Conservation (phyloP, 1,140 invertebrate genomes). For the Ostrea denselamellosa region DNA sequence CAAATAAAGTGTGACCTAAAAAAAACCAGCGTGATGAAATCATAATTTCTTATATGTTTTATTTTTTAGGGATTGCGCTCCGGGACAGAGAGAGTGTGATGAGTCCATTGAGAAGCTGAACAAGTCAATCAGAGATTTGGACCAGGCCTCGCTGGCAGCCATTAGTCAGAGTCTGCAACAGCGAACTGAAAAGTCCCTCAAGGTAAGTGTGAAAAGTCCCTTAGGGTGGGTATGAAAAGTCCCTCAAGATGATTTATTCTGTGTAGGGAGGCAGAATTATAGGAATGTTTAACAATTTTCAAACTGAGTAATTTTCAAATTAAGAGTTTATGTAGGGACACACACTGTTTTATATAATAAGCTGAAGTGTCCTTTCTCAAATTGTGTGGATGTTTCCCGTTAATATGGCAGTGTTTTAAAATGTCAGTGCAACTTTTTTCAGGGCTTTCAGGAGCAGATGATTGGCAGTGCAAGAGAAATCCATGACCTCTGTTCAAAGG, state of each 20-base stretch:
- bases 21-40: too few relatives aligned
- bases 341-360: too few relatives aligned
- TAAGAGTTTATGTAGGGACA: too few relatives aligned
- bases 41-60: constrained; percentile 10
- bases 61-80: constrained; percentile 90
- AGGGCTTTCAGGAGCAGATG: constrained; percentile 87
- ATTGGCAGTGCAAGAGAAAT: constrained; percentile 82
- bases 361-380: too few relatives aligned
- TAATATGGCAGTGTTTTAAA: too few relatives aligned
- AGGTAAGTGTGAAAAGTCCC: constrained; percentile 84
- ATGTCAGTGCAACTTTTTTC: constrained; percentile 39
- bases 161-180: constrained; percentile 89
- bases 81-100: constrained; percentile 96
- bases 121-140: constrained; percentile 88
- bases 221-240: constrained; percentile 85
- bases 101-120: constrained; percentile 89
- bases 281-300: too few relatives aligned
- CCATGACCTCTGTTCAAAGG: constrained; percentile 86
- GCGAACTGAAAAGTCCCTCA: constrained; percentile 86
- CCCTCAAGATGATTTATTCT: constrained; percentile 78
- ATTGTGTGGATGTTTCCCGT: too few relatives aligned
- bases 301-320: too few relatives aligned
- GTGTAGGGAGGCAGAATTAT: too few relatives aligned
- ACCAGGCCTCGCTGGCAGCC: constrained; percentile 91
- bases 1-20: too few relatives aligned